Conservation (phyloP, 1,140 invertebrate genomes). For the Myzus persicae region DNA sequence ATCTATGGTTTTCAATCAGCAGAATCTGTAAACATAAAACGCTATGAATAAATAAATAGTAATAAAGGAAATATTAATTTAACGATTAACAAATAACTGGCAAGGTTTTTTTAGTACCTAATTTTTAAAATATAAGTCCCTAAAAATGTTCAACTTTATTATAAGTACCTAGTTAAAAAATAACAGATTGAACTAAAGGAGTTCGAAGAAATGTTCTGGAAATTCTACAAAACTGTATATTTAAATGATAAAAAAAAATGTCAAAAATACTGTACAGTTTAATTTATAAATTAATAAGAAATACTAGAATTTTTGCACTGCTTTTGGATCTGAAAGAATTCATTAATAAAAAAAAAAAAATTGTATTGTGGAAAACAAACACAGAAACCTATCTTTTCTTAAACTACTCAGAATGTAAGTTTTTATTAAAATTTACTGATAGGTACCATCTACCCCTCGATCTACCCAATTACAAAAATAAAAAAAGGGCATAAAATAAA, state of each 20-base stretch:
- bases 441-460: too few species aligned
- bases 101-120: too few species aligned
- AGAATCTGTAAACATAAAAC: background rate
- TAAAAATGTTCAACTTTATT: background rate
- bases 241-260: too few species aligned
- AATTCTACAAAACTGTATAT: too few species aligned
- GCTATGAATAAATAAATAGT: background rate
- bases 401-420: background rate
- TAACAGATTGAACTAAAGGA: too few species aligned
- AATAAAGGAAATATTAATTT: background rate
- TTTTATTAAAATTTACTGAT: background rate
- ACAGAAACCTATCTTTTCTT: background rate
- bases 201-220: too few species aligned
- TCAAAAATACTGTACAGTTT: too few species aligned
- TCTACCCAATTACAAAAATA: background rate
- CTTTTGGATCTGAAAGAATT: too few species aligned
- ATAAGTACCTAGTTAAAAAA: background rate
- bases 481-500: background rate
- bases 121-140: background rate
- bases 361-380: background rate
- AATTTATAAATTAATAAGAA: too few species aligned
- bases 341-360: background rate
- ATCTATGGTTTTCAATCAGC: slow-evolving; percentile 4
- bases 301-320: too few species aligned
- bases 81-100: background rate